Percentiles rank a stretch among this genome's conserved stretches.
Evolutionary conservation across 2,797 vertebrate genomes (phyloP).

Genomic region (Pipistrellus kuhlii): DNA sequence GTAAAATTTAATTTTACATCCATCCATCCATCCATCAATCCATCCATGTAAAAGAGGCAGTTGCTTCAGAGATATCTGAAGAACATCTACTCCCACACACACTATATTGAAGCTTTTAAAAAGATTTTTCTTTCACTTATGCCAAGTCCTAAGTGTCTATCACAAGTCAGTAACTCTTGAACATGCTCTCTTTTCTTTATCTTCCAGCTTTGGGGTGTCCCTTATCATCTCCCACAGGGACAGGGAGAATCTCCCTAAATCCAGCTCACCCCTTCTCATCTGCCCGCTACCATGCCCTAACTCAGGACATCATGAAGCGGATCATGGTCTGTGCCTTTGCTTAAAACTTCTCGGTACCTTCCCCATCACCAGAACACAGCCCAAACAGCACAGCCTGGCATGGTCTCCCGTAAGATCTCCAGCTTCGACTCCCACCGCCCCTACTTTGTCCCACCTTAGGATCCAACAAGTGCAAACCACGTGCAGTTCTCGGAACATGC

Average conservation of each 20-base stretch:
- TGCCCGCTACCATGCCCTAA: not conserved
- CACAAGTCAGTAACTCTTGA: not conserved
- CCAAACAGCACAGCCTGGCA: not conserved
- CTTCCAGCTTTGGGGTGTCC: not conserved
- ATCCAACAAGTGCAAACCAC: not conserved
- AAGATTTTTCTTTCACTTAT: not conserved
- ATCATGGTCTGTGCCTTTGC: not conserved
- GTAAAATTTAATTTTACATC: slow-evolving; percentile 4
- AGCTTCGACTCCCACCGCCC: not conserved
- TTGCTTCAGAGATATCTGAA: too few relatives aligned
- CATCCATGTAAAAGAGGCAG: not conserved
- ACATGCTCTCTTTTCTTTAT: not conserved
- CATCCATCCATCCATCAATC: not conserved
- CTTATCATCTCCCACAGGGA: not conserved
- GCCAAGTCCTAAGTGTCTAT: not conserved
- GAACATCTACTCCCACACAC: not conserved
- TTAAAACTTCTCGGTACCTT: not conserved
- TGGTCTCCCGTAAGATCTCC: not conserved
- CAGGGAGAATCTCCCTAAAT: not conserved
- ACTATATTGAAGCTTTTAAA: not conserved
- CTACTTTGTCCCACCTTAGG: not conserved
- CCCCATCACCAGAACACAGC: not conserved
- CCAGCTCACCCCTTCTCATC: not conserved
- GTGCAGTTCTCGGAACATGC: not conserved
- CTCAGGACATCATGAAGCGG: not conserved